These are phyloP conservation scores for Bettongia penicillata DNA, from an alignment of 2,113 vertebrate genomes.

Conservation along the genomic window DNA sequence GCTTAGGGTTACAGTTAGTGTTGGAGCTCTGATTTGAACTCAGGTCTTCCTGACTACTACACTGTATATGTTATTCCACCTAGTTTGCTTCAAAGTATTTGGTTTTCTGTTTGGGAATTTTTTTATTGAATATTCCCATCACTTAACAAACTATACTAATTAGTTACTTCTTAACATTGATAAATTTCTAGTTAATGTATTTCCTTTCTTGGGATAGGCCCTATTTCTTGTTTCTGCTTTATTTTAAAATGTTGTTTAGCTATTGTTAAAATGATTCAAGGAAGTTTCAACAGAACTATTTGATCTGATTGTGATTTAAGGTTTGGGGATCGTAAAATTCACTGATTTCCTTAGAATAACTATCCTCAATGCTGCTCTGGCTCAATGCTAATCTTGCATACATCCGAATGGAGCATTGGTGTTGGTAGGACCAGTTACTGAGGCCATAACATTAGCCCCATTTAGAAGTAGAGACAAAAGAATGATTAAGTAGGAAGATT, in stretches of 20 bases:
- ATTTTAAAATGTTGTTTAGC: constrained; percentile 34
- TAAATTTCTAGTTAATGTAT: constrained; percentile 21
- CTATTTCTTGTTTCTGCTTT: constrained; percentile 16
- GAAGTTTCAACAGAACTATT: background rate
- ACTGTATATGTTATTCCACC: background rate
- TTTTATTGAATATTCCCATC: constrained; percentile 37
- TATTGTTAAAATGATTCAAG: constrained; percentile 3
- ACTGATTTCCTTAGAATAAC: background rate
- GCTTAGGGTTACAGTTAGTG: no score
- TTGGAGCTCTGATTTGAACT: background rate
- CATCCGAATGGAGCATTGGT: constrained; percentile 62
- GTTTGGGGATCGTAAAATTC: constrained; percentile 42
- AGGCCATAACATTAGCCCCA: constrained; percentile 57
- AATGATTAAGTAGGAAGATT: constrained; percentile 49
- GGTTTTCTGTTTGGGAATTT: constrained; percentile 28
- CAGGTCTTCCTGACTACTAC: background rate
- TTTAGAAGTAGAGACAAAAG: constrained; percentile 54
- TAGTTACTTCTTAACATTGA: constrained; percentile 49
- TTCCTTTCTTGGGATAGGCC: constrained; percentile 27
- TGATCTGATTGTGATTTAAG: constrained; percentile 31
- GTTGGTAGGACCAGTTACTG: constrained; percentile 46
- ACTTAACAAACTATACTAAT: constrained; percentile 11
- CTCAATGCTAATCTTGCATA: constrained; percentile 40
- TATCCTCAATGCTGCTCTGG: no score
- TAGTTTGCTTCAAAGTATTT: background rate